phyloP scores from a whole-genome alignment of 2,113 vertebrate species.

The Pelmatolapia mariae region DNA sequence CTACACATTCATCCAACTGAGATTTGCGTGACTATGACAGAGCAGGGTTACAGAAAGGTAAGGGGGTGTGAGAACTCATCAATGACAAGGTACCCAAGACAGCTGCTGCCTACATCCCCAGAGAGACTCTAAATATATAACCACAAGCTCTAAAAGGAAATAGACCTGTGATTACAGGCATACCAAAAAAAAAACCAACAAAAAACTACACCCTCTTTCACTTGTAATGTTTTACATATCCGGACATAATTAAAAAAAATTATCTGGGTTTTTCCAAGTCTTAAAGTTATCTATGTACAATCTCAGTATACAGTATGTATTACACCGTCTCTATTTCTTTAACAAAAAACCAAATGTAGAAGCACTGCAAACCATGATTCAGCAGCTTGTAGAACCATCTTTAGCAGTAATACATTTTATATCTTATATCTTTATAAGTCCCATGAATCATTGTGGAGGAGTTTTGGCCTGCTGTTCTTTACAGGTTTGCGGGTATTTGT shows the following conservation, averaged over 20 bases:
- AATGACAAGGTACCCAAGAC: conserved; percentile 41
- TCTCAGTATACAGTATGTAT: neutral
- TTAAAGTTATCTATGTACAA: neutral
- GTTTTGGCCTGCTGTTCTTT: neutral
- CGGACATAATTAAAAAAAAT: neutral
- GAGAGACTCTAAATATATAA: neutral
- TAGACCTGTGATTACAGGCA: neutral
- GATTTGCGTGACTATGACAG: neutral
- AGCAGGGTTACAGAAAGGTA: conserved; percentile 18
- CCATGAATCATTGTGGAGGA: neutral
- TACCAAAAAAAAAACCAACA: neutral
- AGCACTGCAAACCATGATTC: neutral
- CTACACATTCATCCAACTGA: neutral
- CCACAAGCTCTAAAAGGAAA: neutral
- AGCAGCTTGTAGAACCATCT: neutral
- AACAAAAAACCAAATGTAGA: neutral
- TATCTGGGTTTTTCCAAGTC: neutral
- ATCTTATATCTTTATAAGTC: too few relatives aligned
- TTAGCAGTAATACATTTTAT: neutral
- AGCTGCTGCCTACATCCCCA: neutral
- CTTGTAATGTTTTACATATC: neutral
- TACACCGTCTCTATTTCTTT: neutral
- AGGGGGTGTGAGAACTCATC: conserved; percentile 60
- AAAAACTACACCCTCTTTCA: neutral
- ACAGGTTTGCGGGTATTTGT: neutral